phyloP scores from a whole-genome alignment of 2,888 invertebrate species.

The Yponomeuta evonymella region DNA sequence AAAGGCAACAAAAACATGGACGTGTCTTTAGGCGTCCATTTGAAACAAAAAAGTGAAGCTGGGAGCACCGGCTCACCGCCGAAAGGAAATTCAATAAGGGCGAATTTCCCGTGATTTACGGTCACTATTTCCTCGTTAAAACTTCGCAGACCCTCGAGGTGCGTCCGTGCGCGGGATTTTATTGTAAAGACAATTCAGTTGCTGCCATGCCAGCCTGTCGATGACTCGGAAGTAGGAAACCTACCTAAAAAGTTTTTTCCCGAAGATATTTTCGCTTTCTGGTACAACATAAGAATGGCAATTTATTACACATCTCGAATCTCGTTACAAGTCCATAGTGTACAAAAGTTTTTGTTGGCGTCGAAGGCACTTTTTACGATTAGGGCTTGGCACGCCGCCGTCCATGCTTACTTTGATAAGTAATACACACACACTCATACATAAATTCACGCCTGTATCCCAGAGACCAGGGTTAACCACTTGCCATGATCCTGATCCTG shows the following conservation, averaged over 20 bases:
- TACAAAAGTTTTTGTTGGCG: not conserved
- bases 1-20: not conserved
- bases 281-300: constrained; percentile 6
- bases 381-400: not conserved
- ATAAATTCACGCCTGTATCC: too few species aligned
- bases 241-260: constrained; percentile 13
- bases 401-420: too few species aligned
- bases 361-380: not conserved
- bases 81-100: constrained; percentile 74
- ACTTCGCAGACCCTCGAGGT: constrained; percentile 55
- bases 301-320: constrained; percentile 7
- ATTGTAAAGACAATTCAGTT: constrained; percentile 55
- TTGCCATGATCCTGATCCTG: too few species aligned
- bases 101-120: constrained; percentile 73
- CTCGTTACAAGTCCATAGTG: constrained; percentile 7
- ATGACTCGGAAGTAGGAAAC: constrained; percentile 4
- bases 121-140: constrained; percentile 74
- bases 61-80: constrained; percentile 53
- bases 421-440: too few species aligned
- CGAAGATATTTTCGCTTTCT: not conserved
- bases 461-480: too few species aligned
- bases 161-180: constrained; percentile 50
- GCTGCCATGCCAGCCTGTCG: constrained; percentile 15
- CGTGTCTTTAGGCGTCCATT: constrained; percentile 24
- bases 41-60: constrained; percentile 60